These are phyloP conservation scores for Hystrix cristata DNA, from an alignment of 2,113 vertebrate genomes.

Conservation along the genomic window DNA sequence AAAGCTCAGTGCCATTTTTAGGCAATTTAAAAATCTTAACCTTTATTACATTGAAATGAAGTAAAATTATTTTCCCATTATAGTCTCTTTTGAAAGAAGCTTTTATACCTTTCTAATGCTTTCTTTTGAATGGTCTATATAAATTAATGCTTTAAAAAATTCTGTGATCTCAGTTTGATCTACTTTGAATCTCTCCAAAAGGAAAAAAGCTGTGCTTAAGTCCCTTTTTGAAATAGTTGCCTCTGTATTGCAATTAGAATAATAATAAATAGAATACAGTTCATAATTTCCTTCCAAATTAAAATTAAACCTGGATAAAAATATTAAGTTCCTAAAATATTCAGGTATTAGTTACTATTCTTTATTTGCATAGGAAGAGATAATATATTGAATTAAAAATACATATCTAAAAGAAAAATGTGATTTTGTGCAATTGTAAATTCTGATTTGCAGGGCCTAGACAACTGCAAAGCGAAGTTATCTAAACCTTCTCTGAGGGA, in stretches of 20 bases:
- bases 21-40: neutral
- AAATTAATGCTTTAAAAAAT: constrained; percentile 14
- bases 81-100: constrained; percentile 45
- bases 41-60: constrained; percentile 41
- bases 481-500: neutral
- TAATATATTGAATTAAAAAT: constrained; percentile 40
- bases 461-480: neutral
- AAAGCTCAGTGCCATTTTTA: neutral
- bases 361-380: neutral
- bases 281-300: constrained; percentile 51
- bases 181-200: constrained; percentile 23
- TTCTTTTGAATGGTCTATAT: neutral
- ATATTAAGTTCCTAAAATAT: constrained; percentile 9
- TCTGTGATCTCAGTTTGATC: constrained; percentile 15
- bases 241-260: neutral
- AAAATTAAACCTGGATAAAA: constrained; percentile 24
- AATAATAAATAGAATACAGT: neutral
- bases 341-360: constrained; percentile 16
- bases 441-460: neutral
- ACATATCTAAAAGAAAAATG: neutral
- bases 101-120: constrained; percentile 33
- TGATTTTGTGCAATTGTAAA: constrained; percentile 20
- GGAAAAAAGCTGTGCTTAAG: neutral
- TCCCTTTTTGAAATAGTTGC: neutral
- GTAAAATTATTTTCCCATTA: constrained; percentile 40